These are phyloP conservation scores for Drosophila murphyi DNA, from an alignment of 1,140 invertebrate genomes.

Conservation along the genomic window DNA sequence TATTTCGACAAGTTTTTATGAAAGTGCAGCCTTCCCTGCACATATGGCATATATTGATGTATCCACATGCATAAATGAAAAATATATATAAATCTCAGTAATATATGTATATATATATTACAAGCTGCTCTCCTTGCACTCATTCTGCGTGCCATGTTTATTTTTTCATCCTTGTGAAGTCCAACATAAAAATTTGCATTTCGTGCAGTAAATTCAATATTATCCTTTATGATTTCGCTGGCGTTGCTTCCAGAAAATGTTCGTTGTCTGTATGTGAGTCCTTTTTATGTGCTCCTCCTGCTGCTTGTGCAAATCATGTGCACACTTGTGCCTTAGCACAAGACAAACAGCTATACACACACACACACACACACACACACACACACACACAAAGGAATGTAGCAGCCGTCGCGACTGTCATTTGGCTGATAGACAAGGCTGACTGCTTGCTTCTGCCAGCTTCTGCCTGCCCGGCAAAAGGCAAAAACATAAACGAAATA, in stretches of 20 bases:
- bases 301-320: conserved; percentile 45
- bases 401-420: conserved; percentile 69
- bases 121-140: conserved; percentile 3
- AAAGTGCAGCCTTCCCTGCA: too few relatives aligned
- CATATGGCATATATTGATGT: too few relatives aligned
- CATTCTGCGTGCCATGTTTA: neutral
- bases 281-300: conserved; percentile 49
- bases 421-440: conserved; percentile 73
- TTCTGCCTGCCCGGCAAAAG: conserved; percentile 22
- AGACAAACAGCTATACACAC: conserved; percentile 57
- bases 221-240: conserved; percentile 74
- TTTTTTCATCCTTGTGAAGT: neutral
- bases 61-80: too few relatives aligned
- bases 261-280: conserved; percentile 11
- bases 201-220: conserved; percentile 80
- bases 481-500: conserved; percentile 56
- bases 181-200: conserved; percentile 68
- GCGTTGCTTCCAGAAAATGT: conserved; percentile 24
- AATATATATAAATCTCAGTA: too few relatives aligned
- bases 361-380: conserved; percentile 23
- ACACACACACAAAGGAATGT: neutral
- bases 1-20: too few relatives aligned
- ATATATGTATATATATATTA: conserved; percentile 1
- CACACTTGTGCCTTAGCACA: conserved; percentile 62
- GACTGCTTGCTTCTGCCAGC: conserved; percentile 25